Conservation (phyloP, 1,140 invertebrate genomes). For the Pygmarrhopalites habei region DNA sequence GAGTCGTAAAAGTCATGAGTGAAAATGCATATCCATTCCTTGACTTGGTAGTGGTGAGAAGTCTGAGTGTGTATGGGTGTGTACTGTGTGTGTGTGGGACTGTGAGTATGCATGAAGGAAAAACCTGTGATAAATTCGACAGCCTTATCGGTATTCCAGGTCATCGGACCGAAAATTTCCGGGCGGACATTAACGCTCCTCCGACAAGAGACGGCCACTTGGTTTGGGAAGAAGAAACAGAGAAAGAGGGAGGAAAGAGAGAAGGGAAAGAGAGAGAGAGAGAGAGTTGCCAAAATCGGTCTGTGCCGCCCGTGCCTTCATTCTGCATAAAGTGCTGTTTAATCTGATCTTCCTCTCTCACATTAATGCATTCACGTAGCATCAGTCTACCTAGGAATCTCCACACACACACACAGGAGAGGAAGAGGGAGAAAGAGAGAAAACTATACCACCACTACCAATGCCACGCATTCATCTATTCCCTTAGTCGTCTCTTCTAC, state of each 20-base stretch:
- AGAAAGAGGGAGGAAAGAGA: neutral
- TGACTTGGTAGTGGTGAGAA: no score
- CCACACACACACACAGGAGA: neutral
- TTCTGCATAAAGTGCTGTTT: constrained; percentile 32
- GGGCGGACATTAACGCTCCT: constrained; percentile 35
- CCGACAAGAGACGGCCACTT: constrained; percentile 4
- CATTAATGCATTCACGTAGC: constrained; percentile 18
- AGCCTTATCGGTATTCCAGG: constrained; percentile 39
- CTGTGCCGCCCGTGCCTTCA: constrained; percentile 17
- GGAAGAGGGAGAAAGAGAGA: neutral
- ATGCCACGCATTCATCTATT: no score
- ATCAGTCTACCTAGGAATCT: no score
- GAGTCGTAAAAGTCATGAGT: constrained; percentile 8
- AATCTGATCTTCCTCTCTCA: constrained; percentile 27
- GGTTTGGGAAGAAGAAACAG: neutral
- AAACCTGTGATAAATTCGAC: constrained; percentile 38
- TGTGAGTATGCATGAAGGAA: constrained; percentile 11
- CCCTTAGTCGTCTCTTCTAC: no score
- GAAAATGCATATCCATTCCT: constrained; percentile 6
- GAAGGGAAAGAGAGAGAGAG: neutral
- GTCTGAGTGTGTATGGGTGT: no score
- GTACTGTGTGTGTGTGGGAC: no score
- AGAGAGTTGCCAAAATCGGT: constrained; percentile 19
- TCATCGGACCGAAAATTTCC: constrained; percentile 40
- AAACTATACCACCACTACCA: neutral